Evolutionary conservation across 2,113 vertebrate species (phyloP), one percentile per base, ranked within the genome.

Genomic region (Bagarius yarrelli): DNA sequence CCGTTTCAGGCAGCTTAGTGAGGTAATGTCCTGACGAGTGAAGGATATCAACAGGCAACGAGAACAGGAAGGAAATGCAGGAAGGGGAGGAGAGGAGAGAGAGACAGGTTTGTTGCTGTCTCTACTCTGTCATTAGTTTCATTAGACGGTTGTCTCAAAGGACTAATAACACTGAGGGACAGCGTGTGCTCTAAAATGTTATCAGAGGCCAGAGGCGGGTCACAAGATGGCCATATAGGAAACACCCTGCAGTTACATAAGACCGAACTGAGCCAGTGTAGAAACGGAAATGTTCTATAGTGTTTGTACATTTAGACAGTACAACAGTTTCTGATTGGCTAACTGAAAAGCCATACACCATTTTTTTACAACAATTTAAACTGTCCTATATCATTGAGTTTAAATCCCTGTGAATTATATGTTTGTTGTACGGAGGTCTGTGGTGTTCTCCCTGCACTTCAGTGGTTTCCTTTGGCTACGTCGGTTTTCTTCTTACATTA

Each of bases 31-130:
- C 79, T 59, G 80, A 69, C 55, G 71, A 78, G 71, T 80, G 66
- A 63, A 83, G 82, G 86, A 85, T 74, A 73, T 76, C 78, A 83
- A 81, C 87, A 88, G 86, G 83, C 81, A 74, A 83, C 50, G 59
- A 80, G 69, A 30, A 57, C 81, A 81, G 72, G 76, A 79, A 56
- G 27, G 53, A 78, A 74, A 61, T 81, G 79, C 84, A 87, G 87
- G 86, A 88, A 90, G 56, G 64, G 59, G 81, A 72, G n/a, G 82
- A 73, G 53, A 16, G 80, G 84, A 11, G 82, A 70, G 56, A 19
- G 80, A 85, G 84, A 70, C 81, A 85, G 82, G 60, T 67, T 25
- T 55, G 47, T 30, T 21, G 40, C 27, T 14, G 1, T 21, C 36
- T 76, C 66, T 53, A 19, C 2, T 72, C 18, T 59, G 34, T 76